These are phyloP conservation scores for Thumatha senex DNA, from an alignment of 2,888 invertebrate species.

Conservation along the genomic window DNA sequence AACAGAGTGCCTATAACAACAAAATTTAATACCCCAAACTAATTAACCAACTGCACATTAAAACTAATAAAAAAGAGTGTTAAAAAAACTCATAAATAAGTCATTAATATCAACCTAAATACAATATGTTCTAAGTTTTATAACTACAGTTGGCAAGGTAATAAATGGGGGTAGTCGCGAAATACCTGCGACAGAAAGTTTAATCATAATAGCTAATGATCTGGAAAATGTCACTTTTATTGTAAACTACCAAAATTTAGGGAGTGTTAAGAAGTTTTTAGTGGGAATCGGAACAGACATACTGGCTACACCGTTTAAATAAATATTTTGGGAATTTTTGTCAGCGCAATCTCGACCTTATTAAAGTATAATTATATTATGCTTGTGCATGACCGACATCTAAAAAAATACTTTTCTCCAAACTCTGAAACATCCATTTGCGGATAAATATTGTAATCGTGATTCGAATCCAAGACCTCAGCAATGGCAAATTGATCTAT, in stretches of 20 bases:
- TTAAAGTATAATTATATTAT: too few relatives aligned
- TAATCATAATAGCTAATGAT: constrained; percentile 28
- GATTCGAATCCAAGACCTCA: too few relatives aligned
- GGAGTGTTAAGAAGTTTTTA: constrained; percentile 27
- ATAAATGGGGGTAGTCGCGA: constrained; percentile 26
- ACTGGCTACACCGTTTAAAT: constrained; percentile 4
- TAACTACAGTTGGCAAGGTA: constrained; percentile 13
- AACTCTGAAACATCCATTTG: too few relatives aligned
- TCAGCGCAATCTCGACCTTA: too few relatives aligned
- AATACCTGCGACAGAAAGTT: constrained; percentile 22
- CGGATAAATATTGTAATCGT: too few relatives aligned
- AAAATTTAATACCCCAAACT: constrained; percentile 64
- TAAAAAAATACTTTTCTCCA: too few relatives aligned
- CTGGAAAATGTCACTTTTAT: constrained; percentile 27
- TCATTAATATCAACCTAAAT: constrained; percentile 39
- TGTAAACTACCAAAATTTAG: constrained; percentile 26
- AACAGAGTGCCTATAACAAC: constrained; percentile 47
- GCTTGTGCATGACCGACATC: too few relatives aligned
- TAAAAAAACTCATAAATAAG: constrained; percentile 61
- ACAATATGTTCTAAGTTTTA: constrained; percentile 24
- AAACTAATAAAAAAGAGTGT: constrained; percentile 53
- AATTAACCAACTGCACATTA: constrained; percentile 76
- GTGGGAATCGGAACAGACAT: constrained; percentile 3
- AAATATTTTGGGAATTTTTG: too few relatives aligned
- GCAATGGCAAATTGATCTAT: too few relatives aligned